Base-by-base conservation (phyloP, 2,113 vertebrate species). In the Albula glossodonta region DNA sequence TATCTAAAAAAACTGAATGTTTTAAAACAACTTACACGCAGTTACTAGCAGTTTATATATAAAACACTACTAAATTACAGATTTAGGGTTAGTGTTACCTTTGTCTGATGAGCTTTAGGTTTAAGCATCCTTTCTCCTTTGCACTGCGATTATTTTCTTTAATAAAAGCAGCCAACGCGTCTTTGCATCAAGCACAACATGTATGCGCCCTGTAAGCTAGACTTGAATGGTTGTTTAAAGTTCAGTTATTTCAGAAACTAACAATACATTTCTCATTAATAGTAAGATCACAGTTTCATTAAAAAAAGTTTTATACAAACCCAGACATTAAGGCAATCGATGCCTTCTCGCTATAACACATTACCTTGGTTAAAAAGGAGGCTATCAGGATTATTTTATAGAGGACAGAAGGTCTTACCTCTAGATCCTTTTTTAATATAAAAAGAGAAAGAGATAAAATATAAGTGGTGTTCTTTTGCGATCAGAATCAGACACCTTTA, bases 51-150 rank as follows among this genome's bases (percentile, higher is more conserved):
- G 95, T 95, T 98, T 98, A 95, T 85, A 94, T 93, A 95, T 96
- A 95, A 95, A 93, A 95, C 90, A 97, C 96, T 96, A 92, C 94
- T 96, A 97, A 98, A 97, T 97, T 97, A 97, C 96, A 98, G 96
- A 97, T 98, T 98, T 98, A 97, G 95, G 97, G 94, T 96, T 96
- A 96, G 93, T 84, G 93, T 99, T 99, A 99, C 98, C 98, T 99
- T 98, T 97, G 97, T 93, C 97, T 95, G 96, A 95, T 97, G 97
- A 95, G 96, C 95, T 97, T 97, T 98, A 98, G 96, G 97, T 99
- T 97, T 97, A 98, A 96, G 95, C 97, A 97, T 98, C 97, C 97
- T 96, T 94, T 97, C 94, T 95, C 94, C 93, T 96, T 97, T 94
- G 92, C 92, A 95, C 96, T 97, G 97, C 96, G 97, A 97, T 96